Conservation (phyloP, 2,888 invertebrate species). For the Blastobasis lacticolella region DNA sequence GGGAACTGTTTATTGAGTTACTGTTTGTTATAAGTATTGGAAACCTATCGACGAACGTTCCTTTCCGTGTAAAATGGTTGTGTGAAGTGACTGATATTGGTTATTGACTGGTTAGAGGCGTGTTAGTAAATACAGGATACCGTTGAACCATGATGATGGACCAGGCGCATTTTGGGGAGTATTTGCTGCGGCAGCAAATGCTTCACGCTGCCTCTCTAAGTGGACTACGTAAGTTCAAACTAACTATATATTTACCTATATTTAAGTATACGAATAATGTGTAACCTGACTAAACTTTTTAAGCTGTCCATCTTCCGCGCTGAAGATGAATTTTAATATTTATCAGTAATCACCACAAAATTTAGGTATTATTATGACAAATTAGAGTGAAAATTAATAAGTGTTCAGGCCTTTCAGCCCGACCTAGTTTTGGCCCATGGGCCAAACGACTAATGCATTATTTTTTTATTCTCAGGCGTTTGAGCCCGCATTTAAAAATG, state of each 20-base stretch:
- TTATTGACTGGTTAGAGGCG: conserved; percentile 21
- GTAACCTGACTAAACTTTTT: too few relatives aligned
- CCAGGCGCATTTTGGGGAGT: conserved; percentile 66
- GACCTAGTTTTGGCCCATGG: too few relatives aligned
- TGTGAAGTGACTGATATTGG: conserved; percentile 49
- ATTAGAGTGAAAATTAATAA: too few relatives aligned
- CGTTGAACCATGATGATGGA: conserved; percentile 62
- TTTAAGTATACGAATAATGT: too few relatives aligned
- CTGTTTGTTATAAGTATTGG: conserved; percentile 17
- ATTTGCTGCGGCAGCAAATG: conserved; percentile 68
- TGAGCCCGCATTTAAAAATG: too few relatives aligned
- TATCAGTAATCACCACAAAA: too few relatives aligned
- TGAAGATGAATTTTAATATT: too few relatives aligned
- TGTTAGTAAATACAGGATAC: neutral
- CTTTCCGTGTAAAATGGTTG: conserved; percentile 30
- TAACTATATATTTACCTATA: neutral
- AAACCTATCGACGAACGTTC: neutral
- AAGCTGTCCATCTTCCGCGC: too few relatives aligned
- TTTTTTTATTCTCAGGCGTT: too few relatives aligned
- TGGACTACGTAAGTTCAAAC: conserved; percentile 52
- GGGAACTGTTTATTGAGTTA: neutral
- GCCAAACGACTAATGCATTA: too few relatives aligned
- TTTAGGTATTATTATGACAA: too few relatives aligned
- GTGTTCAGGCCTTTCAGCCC: too few relatives aligned
- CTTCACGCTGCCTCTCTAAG: conserved; percentile 63